phyloP scores from a whole-genome alignment of 2,797 vertebrate genomes.

The Artibeus lituratus region DNA sequence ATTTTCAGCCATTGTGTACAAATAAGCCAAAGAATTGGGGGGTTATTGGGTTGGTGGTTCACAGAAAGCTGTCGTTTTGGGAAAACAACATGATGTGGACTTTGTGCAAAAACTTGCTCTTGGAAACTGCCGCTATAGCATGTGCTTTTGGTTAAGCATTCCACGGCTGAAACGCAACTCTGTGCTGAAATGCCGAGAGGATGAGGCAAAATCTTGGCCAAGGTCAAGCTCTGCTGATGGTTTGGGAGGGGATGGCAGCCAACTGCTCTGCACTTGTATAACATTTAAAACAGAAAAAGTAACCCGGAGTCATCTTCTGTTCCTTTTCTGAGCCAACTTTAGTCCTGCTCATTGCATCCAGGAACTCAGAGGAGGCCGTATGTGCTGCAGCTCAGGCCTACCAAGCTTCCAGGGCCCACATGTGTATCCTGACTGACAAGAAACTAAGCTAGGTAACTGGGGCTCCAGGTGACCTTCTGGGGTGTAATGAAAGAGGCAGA shows the following conservation, averaged over 20 bases:
- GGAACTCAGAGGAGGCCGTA: slow-evolving; percentile 25
- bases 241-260: slow-evolving; percentile 35
- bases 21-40: not conserved
- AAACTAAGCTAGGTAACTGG: not conserved
- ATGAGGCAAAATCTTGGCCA: slow-evolving; percentile 71
- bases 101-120: slow-evolving; percentile 44
- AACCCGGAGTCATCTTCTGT: slow-evolving; percentile 53
- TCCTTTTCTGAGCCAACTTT: slow-evolving; percentile 59
- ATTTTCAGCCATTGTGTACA: not conserved
- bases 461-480: not conserved
- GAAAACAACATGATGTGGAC: slow-evolving; percentile 36
- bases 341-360: slow-evolving; percentile 15
- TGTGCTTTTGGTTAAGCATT: slow-evolving; percentile 78
- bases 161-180: slow-evolving; percentile 60
- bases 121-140: slow-evolving; percentile 54
- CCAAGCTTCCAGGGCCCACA: not conserved
- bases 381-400: not conserved
- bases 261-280: slow-evolving; percentile 57
- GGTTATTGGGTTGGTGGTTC: not conserved
- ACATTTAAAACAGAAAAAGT: slow-evolving; percentile 55
- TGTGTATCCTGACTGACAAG: slow-evolving; percentile 6
- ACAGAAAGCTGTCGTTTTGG: slow-evolving; percentile 45
- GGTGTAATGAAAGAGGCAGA: not conserved
- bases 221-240: slow-evolving; percentile 67
- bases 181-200: slow-evolving; percentile 54